Percentiles rank a stretch among this genome's conserved stretches.
Evolutionary conservation across 2,113 vertebrate genomes (phyloP).

Genomic region (Jaculus jaculus): DNA sequence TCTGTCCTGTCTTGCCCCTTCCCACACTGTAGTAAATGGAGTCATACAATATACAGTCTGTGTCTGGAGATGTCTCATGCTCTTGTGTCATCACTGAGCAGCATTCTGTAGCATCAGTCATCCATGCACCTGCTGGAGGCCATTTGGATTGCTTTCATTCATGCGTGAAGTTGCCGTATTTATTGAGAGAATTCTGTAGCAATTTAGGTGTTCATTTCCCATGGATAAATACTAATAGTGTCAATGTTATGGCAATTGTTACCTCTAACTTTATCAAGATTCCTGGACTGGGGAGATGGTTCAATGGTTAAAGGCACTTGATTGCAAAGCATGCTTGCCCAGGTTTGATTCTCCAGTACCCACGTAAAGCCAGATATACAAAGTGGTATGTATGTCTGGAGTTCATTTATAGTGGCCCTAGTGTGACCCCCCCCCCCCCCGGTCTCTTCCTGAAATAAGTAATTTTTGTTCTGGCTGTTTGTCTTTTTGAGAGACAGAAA

Average conservation of each 20-base stretch:
- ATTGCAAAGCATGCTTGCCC: no score
- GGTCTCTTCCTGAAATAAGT: no score
- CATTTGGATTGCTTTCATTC: slow-evolving; percentile 24
- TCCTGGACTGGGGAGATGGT: no score
- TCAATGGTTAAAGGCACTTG: no score
- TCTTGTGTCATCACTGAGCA: not conserved
- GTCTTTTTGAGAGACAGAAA: no score
- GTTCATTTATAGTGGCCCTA: no score
- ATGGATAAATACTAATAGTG: slow-evolving; percentile 22
- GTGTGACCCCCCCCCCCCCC: no score
- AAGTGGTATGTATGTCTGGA: no score
- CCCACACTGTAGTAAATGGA: not conserved
- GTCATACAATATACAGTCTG: not conserved
- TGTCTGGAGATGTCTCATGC: not conserved
- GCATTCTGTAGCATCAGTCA: not conserved
- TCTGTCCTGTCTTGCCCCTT: not conserved
- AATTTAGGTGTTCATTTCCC: slow-evolving; percentile 35
- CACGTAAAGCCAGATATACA: no score
- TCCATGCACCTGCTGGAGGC: not conserved
- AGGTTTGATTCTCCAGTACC: no score
- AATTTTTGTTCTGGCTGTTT: no score
- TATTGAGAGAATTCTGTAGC: not conserved
- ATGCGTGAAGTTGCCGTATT: slow-evolving; percentile 24
- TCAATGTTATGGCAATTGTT: not conserved
- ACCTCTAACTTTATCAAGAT: not conserved